Percentiles rank a stretch among this genome's conserved stretches.
These are phyloP conservation scores for Rhinella marina DNA, from an alignment of 2,797 vertebrate species.

Conservation along the genomic window DNA sequence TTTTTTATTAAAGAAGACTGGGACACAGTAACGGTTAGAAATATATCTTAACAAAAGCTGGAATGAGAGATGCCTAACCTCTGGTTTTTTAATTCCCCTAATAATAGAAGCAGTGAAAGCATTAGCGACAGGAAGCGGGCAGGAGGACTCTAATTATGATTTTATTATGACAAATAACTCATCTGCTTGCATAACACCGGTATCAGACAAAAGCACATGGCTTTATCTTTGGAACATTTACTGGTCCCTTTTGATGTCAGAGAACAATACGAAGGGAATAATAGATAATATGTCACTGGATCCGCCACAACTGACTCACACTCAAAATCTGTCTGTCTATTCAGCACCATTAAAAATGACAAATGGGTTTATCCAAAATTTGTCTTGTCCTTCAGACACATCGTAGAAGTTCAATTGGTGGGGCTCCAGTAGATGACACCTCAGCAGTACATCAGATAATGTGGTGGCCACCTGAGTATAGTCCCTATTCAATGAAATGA, in stretches of 20 bases:
- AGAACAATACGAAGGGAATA: neutral
- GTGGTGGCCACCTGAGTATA: too few species aligned
- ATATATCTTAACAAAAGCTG: neutral
- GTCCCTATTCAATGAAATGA: too few species aligned
- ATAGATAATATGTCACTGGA: constrained; percentile 18
- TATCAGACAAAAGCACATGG: neutral
- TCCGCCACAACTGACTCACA: neutral
- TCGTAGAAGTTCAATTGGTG: too few species aligned
- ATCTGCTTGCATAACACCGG: constrained; percentile 12
- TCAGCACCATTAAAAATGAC: neutral
- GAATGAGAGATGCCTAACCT: neutral
- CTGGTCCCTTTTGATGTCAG: neutral
- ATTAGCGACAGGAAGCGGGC: constrained; percentile 37
- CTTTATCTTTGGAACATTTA: constrained; percentile 1
- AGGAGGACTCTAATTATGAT: constrained; percentile 4
- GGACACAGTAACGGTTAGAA: neutral
- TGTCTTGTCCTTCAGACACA: neutral
- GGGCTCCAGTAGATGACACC: neutral
- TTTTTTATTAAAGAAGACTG: constrained; percentile 17
- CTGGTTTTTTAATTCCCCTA: neutral
- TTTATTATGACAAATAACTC: constrained; percentile 45
- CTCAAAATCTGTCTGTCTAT: neutral
- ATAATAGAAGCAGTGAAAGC: neutral
- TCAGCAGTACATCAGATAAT: neutral
- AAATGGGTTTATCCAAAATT: neutral